phyloP scores from a whole-genome alignment of 2,113 vertebrate species.

The Anarhynchus alexandrinus region DNA sequence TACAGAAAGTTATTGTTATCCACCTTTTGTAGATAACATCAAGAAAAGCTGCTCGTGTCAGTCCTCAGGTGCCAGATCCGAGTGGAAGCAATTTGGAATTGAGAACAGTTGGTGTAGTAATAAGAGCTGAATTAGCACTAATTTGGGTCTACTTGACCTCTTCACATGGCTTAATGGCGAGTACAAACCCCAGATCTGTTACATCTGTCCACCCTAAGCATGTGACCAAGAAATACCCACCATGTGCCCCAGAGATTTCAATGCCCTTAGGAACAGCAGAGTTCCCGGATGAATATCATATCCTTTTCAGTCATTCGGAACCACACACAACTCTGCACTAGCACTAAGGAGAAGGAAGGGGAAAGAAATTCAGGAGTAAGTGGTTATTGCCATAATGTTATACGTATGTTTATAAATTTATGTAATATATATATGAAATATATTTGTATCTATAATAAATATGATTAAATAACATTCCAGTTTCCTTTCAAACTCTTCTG shows the following conservation, averaged over 20 bases:
- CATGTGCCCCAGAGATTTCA: accelerated
- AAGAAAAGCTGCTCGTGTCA: not conserved
- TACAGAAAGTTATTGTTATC: not conserved
- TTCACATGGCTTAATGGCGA: not conserved
- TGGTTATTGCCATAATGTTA: not conserved
- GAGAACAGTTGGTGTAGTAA: not conserved
- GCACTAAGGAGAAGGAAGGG: not conserved
- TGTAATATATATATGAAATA: not conserved
- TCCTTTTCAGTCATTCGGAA: not conserved
- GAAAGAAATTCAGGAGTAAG: not conserved
- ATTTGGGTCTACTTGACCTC: not conserved
- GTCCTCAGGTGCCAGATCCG: not conserved
- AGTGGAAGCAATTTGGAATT: not conserved
- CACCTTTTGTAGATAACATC: not conserved
- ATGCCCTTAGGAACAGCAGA: not conserved
- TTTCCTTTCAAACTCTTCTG: not conserved
- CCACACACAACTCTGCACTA: not conserved
- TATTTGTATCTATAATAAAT: not conserved
- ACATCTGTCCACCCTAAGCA: not conserved
- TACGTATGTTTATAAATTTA: not conserved
- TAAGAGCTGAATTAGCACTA: not conserved
- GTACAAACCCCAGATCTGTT: not conserved
- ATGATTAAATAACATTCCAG: not conserved
- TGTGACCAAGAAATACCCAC: accelerated
- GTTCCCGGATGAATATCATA: not conserved